Percentiles rank a stretch among this genome's conserved stretches.
phyloP scores from a whole-genome alignment of 1,140 invertebrate species.

The Lethocerus indicus region DNA sequence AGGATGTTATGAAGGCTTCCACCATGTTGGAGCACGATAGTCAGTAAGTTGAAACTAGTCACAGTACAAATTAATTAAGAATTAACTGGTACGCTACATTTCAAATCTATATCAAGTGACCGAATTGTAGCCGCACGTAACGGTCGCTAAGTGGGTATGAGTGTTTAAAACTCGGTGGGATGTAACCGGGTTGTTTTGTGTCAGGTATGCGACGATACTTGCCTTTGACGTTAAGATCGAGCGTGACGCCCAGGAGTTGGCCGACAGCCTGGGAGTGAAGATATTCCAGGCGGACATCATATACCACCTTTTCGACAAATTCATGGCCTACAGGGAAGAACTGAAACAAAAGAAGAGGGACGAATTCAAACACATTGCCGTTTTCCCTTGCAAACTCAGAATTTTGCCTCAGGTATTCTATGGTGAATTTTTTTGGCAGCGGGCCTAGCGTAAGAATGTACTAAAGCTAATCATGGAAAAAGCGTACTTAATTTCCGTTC shows the following conservation, averaged over 20 bases:
- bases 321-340: conserved; percentile 87
- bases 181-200: no score
- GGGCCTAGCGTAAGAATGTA: no score
- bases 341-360: conserved; percentile 84
- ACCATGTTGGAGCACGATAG: conserved; percentile 97
- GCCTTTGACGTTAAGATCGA: conserved; percentile 99
- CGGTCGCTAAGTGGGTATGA: no score
- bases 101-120: no score
- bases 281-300: conserved; percentile 99
- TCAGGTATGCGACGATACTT: conserved; percentile 87
- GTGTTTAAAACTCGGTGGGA: no score
- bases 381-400: conserved; percentile 93
- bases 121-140: no score
- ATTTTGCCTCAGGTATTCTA: conserved; percentile 59
- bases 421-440: no score
- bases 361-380: conserved; percentile 89
- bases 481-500: no score
- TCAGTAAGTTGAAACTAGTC: conserved; percentile 49
- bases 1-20: conserved; percentile 98
- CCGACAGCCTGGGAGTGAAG: conserved; percentile 83
- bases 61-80: no score
- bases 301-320: conserved; percentile 98
- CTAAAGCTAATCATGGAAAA: no score
- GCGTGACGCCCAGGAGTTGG: conserved; percentile 91
- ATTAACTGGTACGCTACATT: no score